Conservation (phyloP, 2,113 vertebrate genomes). For the Clarias magur region DNA sequence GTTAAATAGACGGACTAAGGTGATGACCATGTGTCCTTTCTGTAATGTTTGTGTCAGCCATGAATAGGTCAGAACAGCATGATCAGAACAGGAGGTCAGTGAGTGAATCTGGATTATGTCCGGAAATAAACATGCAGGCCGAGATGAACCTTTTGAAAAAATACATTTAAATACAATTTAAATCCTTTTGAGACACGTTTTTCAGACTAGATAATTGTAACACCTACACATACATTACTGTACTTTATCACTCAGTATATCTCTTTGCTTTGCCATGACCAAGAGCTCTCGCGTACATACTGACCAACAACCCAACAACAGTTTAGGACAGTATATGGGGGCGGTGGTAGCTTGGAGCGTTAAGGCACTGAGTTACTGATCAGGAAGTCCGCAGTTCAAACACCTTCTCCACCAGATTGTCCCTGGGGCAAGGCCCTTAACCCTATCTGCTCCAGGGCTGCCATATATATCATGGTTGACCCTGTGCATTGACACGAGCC, state of each 20-base stretch:
- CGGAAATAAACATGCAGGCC: not conserved
- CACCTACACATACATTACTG: not conserved
- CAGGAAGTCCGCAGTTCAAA: too few relatives aligned
- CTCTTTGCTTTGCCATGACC: not conserved
- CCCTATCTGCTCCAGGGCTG: too few relatives aligned
- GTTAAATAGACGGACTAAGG: not conserved
- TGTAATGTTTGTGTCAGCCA: slow-evolving; percentile 72
- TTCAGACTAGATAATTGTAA: not conserved
- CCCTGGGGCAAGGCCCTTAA: too few relatives aligned
- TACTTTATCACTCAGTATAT: not conserved
- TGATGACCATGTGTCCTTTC: not conserved
- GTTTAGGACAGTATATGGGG: too few relatives aligned
- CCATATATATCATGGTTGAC: too few relatives aligned
- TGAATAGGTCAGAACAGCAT: slow-evolving; percentile 75
- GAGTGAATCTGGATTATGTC: not conserved
- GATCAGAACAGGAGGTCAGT: not conserved
- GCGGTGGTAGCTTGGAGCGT: too few relatives aligned
- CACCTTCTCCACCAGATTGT: too few relatives aligned
- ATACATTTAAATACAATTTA: not conserved
- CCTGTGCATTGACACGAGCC: too few relatives aligned
- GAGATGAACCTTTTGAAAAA: not conserved
- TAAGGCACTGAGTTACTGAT: too few relatives aligned
- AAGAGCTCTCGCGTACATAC: not conserved
- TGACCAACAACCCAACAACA: too few relatives aligned
- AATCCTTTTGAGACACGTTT: too few relatives aligned